Evolutionary conservation across 2,113 vertebrate species (phyloP).

Genomic region (Illadopsis cleaveri): DNA sequence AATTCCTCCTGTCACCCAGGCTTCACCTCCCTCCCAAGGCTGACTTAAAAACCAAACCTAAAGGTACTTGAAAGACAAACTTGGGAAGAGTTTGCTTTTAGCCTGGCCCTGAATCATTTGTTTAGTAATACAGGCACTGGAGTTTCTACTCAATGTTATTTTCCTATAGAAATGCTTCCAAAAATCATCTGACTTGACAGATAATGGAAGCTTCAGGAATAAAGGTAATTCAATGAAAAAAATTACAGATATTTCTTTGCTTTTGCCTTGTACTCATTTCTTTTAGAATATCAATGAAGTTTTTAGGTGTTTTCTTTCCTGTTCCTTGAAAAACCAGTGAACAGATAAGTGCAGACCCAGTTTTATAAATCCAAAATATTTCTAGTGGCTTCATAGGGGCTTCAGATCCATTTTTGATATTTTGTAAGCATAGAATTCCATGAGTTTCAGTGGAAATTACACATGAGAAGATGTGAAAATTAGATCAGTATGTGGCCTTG

Average conservation of each 20-base stretch:
- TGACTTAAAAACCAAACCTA: neutral
- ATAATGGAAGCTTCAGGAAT: neutral
- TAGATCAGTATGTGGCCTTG: neutral
- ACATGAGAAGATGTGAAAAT: neutral
- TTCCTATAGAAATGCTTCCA: neutral
- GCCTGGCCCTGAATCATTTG: neutral
- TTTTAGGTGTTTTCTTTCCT: neutral
- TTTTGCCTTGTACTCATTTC: neutral
- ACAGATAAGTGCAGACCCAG: neutral
- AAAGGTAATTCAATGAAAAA: neutral
- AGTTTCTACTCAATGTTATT: neutral
- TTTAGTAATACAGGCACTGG: neutral
- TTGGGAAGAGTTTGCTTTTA: neutral
- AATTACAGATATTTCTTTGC: neutral
- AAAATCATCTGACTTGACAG: neutral
- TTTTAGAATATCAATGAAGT: neutral
- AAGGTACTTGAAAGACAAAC: neutral
- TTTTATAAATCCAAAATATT: neutral
- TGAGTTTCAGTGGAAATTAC: neutral
- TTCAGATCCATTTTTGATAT: neutral
- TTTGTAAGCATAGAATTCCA: neutral
- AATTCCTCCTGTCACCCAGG: neutral
- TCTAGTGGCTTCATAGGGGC: neutral
- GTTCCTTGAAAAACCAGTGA: neutral
- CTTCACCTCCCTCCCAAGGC: neutral